Evolutionary conservation across 2,888 invertebrate species (phyloP), one percentile per base, ranked within the genome.

Genomic region (Itoplectis maculator): DNA sequence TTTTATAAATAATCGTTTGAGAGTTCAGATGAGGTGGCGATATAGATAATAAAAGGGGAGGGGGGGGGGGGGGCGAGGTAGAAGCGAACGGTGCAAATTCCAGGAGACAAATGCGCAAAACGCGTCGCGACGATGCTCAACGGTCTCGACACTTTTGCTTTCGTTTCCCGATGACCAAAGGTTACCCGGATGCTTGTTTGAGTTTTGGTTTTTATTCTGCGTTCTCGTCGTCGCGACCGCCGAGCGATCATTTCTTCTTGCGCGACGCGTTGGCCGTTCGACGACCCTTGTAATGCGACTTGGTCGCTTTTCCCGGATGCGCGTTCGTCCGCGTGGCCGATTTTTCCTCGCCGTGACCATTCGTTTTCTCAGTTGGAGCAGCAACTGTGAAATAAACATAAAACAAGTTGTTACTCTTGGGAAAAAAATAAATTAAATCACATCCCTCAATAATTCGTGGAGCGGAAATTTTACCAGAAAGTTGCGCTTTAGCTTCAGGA

Each of bases 311-410:
- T 0, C 70, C 23, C 0, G 75, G 45, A 13, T 59, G 8, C 15
- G 66, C 65, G 51, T 47, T 66, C 13, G 70, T 37, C 59, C 59
- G 9, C 4, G 11, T 76, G n/a, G 73, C 77, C 18, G 51, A 63
- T 45, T 82, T 86, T 69, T 79, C 85, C 42, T 81, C 78, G 13
- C 69, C 51, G 35, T 82, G 85, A 23, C 85, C 86, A 15, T 86
- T 86, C 18, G 82, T 79, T 15, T 79, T 76, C n/a, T 84, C 74
- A 13, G 82, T 77, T 13, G 45, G 61, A n/a, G 80, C 20, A 49
- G 40, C 77, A 47, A 7, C 11, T 82, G 73, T 77, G 74, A 68
- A 61, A 54, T 29, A 42, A n/a, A 11, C 0, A 20, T 6, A 63
- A 23, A 42, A 42, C 3, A 2, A n/a, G 54, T 42, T 42, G 40